A percentile compares a stretch with the other conserved stretches of the same genome.
Conservation (phyloP, 30 jellyfish, hydroid and myxozoan genomes). For the Chironex yamaguchii region DNA sequence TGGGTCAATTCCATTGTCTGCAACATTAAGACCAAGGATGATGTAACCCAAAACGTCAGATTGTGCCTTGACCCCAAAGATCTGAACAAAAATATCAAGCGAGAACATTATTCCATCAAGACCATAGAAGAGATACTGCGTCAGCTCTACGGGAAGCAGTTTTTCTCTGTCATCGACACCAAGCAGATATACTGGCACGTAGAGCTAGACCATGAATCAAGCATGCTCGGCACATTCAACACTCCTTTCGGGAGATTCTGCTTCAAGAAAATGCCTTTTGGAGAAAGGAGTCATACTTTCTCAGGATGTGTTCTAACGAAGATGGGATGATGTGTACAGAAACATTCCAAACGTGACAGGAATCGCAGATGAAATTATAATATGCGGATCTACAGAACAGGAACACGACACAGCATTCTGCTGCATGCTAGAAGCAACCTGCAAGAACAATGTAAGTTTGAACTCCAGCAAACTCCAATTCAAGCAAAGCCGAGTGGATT, state of each 20-base stretch:
- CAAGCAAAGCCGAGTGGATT: too few relatives aligned
- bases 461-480: too few relatives aligned
- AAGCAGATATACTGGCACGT: conserved; percentile 33
- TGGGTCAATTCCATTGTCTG: conserved; percentile 43
- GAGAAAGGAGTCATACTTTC: too few relatives aligned
- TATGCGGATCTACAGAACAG: too few relatives aligned
- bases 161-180: conserved; percentile 40
- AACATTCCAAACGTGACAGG: too few relatives aligned
- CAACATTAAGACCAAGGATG: conserved; percentile 38
- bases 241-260: conserved; percentile 51
- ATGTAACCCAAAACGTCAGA: too few relatives aligned
- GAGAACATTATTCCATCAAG: conserved; percentile 40
- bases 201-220: conserved; percentile 1
- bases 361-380: too few relatives aligned
- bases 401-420: too few relatives aligned
- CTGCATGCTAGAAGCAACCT: too few relatives aligned
- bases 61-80: conserved; percentile 50
- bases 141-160: conserved; percentile 1
- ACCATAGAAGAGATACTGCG: conserved; percentile 43
- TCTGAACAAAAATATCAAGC: conserved; percentile 45
- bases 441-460: too few relatives aligned
- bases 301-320: too few relatives aligned
- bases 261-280: conserved; percentile 4
- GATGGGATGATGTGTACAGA: too few relatives aligned
- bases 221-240: conserved; percentile 44